A percentile compares a stretch with the other conserved stretches of the same genome.
Conservation (phyloP, 2,888 invertebrate genomes). For the Acholoe squamosa region DNA sequence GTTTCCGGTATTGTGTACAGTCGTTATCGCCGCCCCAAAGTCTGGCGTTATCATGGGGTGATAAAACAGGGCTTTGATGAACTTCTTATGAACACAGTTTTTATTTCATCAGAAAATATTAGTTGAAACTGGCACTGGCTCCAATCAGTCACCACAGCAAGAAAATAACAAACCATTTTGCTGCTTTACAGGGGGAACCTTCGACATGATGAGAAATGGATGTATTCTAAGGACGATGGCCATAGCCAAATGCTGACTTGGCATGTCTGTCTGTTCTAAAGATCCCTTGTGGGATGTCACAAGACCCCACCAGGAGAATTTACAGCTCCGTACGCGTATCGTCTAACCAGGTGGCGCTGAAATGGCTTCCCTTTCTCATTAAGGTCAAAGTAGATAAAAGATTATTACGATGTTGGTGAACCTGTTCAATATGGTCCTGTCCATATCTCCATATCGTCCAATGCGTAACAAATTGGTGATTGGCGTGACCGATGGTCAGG, state of each 20-base stretch:
- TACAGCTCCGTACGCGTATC: too few species aligned
- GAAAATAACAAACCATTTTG: background rate
- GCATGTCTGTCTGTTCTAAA: too few species aligned
- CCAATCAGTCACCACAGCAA: background rate
- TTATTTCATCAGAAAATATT: background rate
- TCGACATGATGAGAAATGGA: background rate
- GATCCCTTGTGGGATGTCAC: too few species aligned
- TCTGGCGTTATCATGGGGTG: background rate
- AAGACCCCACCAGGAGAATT: too few species aligned
- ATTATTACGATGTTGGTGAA: too few species aligned
- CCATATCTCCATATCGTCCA: too few species aligned
- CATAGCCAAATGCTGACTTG: too few species aligned
- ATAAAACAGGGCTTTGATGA: conserved; percentile 11
- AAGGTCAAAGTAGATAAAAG: too few species aligned
- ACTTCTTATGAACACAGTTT: background rate
- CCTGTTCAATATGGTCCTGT: too few species aligned
- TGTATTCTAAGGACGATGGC: background rate
- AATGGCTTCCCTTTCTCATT: too few species aligned
- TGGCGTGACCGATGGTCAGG: background rate
- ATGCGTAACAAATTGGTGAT: conserved; percentile 5
- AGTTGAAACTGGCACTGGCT: background rate
- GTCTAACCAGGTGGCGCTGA: too few species aligned
- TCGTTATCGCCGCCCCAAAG: background rate
- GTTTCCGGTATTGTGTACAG: conserved; percentile 42
- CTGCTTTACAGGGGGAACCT: background rate